Evolutionary conservation across 1,140 invertebrate genomes (phyloP).

Genomic region (Drosophila mayri): DNA sequence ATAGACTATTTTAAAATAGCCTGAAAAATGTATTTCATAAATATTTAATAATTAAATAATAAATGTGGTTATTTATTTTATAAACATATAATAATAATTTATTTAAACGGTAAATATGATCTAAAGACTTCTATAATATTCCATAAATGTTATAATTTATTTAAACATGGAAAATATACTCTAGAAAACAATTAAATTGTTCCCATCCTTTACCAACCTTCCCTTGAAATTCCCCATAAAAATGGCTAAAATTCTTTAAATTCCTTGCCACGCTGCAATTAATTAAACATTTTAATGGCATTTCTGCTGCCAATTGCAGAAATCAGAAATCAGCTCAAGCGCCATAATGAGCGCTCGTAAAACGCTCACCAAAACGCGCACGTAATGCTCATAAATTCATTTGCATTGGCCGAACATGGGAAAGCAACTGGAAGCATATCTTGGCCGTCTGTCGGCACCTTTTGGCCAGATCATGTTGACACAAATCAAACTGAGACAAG

Average conservation of each 20-base stretch:
- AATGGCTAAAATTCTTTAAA: conserved; percentile 10
- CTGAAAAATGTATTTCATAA: no score
- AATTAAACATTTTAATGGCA: conserved; percentile 8
- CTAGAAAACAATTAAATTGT: not conserved
- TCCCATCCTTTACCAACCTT: not conserved
- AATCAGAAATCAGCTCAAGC: conserved; percentile 31
- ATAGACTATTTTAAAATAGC: no score
- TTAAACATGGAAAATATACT: not conserved
- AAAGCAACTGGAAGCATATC: conserved; percentile 19
- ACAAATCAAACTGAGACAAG: conserved; percentile 32
- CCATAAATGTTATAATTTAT: not conserved
- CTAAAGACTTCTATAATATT: no score
- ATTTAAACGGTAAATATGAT: no score
- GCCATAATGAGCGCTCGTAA: conserved; percentile 54
- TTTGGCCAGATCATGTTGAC: conserved; percentile 18
- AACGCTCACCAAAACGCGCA: conserved; percentile 40
- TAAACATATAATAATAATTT: no score
- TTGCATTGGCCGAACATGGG: conserved; percentile 41
- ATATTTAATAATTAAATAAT: no score
- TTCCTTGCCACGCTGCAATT: conserved; percentile 19
- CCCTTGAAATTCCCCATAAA: conserved; percentile 5
- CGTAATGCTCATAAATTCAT: conserved; percentile 52
- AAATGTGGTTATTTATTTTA: no score
- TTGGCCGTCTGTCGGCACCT: conserved; percentile 29
- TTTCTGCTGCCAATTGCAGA: conserved; percentile 30